A percentile compares a stretch with the other conserved stretches of the same genome.
These are phyloP conservation scores for Apodemia zela DNA, from an alignment of 2,888 invertebrate genomes.

Conservation along the genomic window DNA sequence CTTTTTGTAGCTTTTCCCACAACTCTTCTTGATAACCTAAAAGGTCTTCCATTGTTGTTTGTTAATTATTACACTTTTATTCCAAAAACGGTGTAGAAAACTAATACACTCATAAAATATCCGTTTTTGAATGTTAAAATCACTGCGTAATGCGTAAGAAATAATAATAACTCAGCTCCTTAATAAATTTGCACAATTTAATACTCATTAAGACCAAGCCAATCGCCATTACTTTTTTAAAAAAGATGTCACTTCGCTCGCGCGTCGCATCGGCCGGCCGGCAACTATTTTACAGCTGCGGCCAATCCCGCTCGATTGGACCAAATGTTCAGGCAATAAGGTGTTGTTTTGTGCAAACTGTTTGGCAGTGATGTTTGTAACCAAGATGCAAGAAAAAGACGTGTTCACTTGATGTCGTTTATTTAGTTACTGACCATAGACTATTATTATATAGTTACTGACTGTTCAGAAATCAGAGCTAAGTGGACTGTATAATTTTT, in stretches of 20 bases:
- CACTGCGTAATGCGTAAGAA: no score
- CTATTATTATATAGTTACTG: no score
- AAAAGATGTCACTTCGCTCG: not conserved
- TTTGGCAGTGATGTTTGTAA: no score
- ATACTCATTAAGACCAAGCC: no score
- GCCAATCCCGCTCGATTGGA: not conserved
- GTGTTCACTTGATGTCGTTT: no score
- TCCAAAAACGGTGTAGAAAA: slow-evolving; percentile 1
- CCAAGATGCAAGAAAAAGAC: no score
- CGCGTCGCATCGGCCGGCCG: not conserved
- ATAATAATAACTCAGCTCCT: not conserved
- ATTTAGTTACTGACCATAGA: no score
- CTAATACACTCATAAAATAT: not conserved
- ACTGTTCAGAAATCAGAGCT: no score
- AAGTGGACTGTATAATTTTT: no score
- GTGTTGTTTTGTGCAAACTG: no score
- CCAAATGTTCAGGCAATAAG: not conserved
- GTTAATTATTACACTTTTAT: not conserved
- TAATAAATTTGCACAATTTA: not conserved
- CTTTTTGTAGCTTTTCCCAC: not conserved
- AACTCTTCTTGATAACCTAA: not conserved
- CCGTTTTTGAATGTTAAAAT: not conserved
- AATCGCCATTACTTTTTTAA: not conserved
- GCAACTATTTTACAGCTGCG: not conserved
- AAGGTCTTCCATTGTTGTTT: not conserved